phyloP scores from a whole-genome alignment of 2,113 vertebrate species.

The Labrus mixtus region DNA sequence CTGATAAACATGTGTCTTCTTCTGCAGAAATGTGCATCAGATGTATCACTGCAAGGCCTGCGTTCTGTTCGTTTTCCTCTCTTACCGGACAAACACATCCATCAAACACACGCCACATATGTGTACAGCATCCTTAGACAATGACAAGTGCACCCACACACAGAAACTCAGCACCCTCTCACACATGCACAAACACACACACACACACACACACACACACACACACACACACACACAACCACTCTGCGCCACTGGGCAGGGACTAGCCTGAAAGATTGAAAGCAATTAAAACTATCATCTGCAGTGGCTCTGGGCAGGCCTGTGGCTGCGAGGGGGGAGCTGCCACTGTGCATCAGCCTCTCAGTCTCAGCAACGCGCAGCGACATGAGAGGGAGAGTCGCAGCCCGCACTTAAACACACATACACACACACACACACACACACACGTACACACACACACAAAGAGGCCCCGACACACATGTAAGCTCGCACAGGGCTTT shows the following conservation, averaged over 20 bases:
- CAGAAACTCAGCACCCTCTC: slow-evolving; percentile 29
- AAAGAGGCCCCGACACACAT: slow-evolving; percentile 20
- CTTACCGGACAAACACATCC: slow-evolving; percentile 71
- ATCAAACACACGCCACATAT: slow-evolving; percentile 72
- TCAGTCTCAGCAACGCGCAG: slow-evolving; percentile 74
- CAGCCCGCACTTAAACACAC: slow-evolving; percentile 64
- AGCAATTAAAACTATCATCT: slow-evolving; percentile 92
- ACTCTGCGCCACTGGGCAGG: slow-evolving; percentile 84
- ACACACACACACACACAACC: slow-evolving; percentile 63
- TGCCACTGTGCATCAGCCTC: slow-evolving; percentile 87
- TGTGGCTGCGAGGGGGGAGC: slow-evolving; percentile 85
- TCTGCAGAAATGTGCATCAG: slow-evolving; percentile 35
- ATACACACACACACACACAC: slow-evolving; percentile 40
- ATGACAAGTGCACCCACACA: slow-evolving; percentile 44
- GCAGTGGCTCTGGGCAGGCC: slow-evolving; percentile 88
- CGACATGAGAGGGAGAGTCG: slow-evolving; percentile 77
- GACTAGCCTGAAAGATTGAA: slow-evolving; percentile 90
- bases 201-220: slow-evolving; percentile 45
- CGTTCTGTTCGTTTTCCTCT: slow-evolving; percentile 65
- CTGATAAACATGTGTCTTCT: slow-evolving; percentile 53
- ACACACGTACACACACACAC: slow-evolving; percentile 32
- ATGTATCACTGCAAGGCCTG: slow-evolving; percentile 69
- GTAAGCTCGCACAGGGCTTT: slow-evolving; percentile 32
- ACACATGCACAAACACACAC: slow-evolving; percentile 39
- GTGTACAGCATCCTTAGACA: slow-evolving; percentile 63